Percentiles rank a stretch among this genome's conserved stretches.
phyloP scores from a whole-genome alignment of 2,113 vertebrate genomes.

The Brachirus orientalis region DNA sequence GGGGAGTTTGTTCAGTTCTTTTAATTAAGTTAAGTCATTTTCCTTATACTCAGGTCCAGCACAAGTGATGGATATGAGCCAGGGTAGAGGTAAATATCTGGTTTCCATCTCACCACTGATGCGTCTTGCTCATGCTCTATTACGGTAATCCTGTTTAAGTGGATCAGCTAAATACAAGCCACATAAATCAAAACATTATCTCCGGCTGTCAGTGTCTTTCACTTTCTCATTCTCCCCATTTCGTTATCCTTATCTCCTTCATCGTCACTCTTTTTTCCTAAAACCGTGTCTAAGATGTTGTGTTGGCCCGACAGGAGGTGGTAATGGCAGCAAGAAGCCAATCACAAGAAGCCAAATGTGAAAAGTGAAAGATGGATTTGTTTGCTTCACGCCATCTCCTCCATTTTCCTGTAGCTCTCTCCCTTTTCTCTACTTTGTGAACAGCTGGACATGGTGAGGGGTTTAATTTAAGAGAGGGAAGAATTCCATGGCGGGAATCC shows the following conservation, averaged over 20 bases:
- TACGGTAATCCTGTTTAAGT: slow-evolving; percentile 63
- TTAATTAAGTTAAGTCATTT: slow-evolving; percentile 59
- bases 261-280: slow-evolving; percentile 25
- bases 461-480: slow-evolving; percentile 80
- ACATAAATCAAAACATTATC: slow-evolving; percentile 72
- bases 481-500: slow-evolving; percentile 79
- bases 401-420: slow-evolving; percentile 18
- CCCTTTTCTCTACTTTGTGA: slow-evolving; percentile 38
- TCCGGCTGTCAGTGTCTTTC: slow-evolving; percentile 19
- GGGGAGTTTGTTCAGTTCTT: slow-evolving; percentile 40
- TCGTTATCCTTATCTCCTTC: slow-evolving; percentile 9
- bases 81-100: slow-evolving; percentile 70
- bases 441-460: slow-evolving; percentile 73
- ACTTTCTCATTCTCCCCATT: neutral
- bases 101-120: slow-evolving; percentile 64
- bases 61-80: slow-evolving; percentile 62
- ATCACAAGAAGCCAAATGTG: slow-evolving; percentile 61
- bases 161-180: slow-evolving; percentile 60
- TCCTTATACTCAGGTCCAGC: slow-evolving; percentile 54
- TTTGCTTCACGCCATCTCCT: slow-evolving; percentile 49
- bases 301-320: slow-evolving; percentile 55
- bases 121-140: slow-evolving; percentile 53
- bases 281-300: slow-evolving; percentile 24
- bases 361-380: slow-evolving; percentile 53
- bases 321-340: slow-evolving; percentile 67